Percentiles rank a stretch among this genome's conserved stretches.
Conservation (phyloP, 1,140 invertebrate species). For the Elysia chlorotica region DNA sequence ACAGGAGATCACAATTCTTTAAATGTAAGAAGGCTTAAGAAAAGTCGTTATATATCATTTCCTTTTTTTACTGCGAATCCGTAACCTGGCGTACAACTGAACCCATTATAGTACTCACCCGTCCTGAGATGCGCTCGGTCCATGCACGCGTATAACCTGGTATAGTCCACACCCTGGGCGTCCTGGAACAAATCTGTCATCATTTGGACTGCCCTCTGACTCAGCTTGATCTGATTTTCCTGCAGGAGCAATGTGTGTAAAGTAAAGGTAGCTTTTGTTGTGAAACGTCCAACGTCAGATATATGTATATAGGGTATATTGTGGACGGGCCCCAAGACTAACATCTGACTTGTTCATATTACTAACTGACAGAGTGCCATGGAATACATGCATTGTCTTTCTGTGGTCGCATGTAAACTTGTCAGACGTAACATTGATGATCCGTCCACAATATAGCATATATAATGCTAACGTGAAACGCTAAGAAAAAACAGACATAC, state of each 20-base stretch:
- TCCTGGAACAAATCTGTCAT: constrained; percentile 41
- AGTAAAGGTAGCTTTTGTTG: background rate
- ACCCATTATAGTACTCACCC: constrained; percentile 27
- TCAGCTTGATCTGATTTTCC: constrained; percentile 45
- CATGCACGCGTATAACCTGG: constrained; percentile 41
- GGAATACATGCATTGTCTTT: too few relatives aligned
- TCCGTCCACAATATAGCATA: too few relatives aligned
- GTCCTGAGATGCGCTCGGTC: constrained; percentile 39
- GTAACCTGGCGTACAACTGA: background rate
- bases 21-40: background rate
- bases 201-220: constrained; percentile 32
- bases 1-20: background rate
- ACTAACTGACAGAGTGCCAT: too few relatives aligned
- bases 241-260: constrained; percentile 10
- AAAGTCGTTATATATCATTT: background rate
- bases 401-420: too few relatives aligned
- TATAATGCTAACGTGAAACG: too few relatives aligned
- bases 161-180: constrained; percentile 44
- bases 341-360: too few relatives aligned
- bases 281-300: background rate
- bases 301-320: background rate
- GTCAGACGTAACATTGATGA: too few relatives aligned
- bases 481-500: too few relatives aligned
- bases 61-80: too few relatives aligned
- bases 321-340: background rate